Conservation (phyloP, 2,888 invertebrate genomes). For the Branchinecta sandiegonensis region DNA sequence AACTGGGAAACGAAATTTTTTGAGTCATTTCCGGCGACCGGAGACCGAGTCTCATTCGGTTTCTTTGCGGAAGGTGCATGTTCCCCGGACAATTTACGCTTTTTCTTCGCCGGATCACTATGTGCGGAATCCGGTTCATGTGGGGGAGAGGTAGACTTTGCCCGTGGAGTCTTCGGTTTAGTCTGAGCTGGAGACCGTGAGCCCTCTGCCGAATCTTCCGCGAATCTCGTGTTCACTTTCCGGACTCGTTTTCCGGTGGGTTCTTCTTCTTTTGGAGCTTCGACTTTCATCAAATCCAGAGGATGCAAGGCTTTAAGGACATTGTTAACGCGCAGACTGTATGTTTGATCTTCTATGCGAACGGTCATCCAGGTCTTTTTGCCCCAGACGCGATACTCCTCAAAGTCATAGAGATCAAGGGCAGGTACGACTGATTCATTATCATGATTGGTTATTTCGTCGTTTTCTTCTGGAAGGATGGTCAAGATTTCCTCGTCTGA, state of each 20-base stretch:
- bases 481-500: background rate
- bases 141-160: too few relatives aligned
- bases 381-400: constrained; percentile 9
- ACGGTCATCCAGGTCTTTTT: background rate
- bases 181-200: background rate
- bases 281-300: constrained; percentile 10
- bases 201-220: background rate
- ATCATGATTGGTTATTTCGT: background rate
- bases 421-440: background rate
- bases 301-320: background rate
- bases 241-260: constrained; percentile 18
- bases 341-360: background rate
- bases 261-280: background rate
- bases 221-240: constrained; percentile 21
- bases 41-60: too few relatives aligned
- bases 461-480: background rate
- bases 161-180: background rate
- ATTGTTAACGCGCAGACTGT: background rate
- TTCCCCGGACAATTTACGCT: too few relatives aligned
- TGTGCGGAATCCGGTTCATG: too few relatives aligned
- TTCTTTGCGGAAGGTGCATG: too few relatives aligned
- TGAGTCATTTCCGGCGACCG: too few relatives aligned
- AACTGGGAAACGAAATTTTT: too few relatives aligned
- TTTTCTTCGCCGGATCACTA: too few relatives aligned
- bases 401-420: constrained; percentile 2